Conservation (phyloP, 2,888 invertebrate species). For the Cheilosia impressa region DNA sequence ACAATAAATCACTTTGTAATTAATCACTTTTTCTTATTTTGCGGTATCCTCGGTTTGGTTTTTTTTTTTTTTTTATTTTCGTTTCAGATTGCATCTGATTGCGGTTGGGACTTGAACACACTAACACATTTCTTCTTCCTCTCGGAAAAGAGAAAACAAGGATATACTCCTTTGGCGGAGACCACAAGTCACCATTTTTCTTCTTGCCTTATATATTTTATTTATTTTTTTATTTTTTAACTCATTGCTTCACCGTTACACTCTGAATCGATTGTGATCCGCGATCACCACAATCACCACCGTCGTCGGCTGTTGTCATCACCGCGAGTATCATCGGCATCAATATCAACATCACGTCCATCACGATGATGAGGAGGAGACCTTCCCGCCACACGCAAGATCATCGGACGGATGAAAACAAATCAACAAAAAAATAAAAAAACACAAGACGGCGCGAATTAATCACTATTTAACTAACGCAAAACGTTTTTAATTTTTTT, state of each 20-base stretch:
- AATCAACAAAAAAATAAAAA: conserved; percentile 14
- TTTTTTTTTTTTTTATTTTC: background rate
- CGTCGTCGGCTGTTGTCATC: conserved; percentile 50
- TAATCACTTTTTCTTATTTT: conserved; percentile 70
- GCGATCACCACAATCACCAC: conserved; percentile 62
- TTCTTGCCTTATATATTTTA: conserved; percentile 3
- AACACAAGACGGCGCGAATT: conserved; percentile 37
- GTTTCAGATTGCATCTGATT: conserved; percentile 44
- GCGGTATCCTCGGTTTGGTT: conserved; percentile 44
- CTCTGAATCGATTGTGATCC: conserved; percentile 69
- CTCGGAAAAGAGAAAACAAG: conserved; percentile 57
- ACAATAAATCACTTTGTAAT: conserved; percentile 75
- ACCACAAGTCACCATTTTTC: conserved; percentile 63
- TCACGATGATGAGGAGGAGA: conserved; percentile 39
- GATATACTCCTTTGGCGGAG: conserved; percentile 58
- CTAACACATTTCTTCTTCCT: conserved; percentile 45
- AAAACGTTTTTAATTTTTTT: conserved; percentile 30
- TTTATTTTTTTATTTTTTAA: conserved; percentile 9
- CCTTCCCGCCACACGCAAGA: conserved; percentile 47
- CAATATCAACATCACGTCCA: conserved; percentile 52
- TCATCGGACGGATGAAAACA: conserved; percentile 35
- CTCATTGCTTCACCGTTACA: conserved; percentile 64
- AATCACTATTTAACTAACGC: conserved; percentile 44
- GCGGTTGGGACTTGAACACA: conserved; percentile 56
- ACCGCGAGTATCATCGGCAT: conserved; percentile 39